These are phyloP conservation scores for Margaritifera margaritifera DNA, from an alignment of 2,888 invertebrate species.

Conservation along the genomic window DNA sequence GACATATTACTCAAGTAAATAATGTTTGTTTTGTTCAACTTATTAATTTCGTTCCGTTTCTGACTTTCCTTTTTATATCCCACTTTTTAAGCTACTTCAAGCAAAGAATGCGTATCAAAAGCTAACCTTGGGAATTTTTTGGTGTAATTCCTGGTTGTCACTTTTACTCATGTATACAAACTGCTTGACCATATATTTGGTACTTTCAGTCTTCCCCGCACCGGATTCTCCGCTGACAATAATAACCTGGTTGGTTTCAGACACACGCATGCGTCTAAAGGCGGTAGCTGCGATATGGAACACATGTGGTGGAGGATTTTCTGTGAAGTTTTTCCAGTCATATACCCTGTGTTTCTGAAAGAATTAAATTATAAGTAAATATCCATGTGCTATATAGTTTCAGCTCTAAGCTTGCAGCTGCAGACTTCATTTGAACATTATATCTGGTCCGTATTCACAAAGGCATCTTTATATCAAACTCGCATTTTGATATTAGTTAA, in stretches of 20 bases:
- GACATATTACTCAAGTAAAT: no score
- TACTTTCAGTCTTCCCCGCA: slow-evolving; percentile 62
- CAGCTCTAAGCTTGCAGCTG: no score
- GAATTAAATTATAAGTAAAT: not conserved
- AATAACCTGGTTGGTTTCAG: slow-evolving; percentile 19
- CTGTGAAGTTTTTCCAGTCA: slow-evolving; percentile 17
- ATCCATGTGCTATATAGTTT: no score
- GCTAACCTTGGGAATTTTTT: slow-evolving; percentile 18
- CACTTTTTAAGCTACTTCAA: no score
- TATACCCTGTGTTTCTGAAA: slow-evolving; percentile 23
- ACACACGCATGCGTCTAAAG: slow-evolving; percentile 20
- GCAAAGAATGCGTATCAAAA: no score
- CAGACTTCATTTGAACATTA: no score
- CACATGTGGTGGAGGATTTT: slow-evolving; percentile 17
- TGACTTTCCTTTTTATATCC: no score
- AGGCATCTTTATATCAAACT: no score
- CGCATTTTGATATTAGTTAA: no score
- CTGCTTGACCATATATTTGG: slow-evolving; percentile 28
- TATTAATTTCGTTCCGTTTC: no score
- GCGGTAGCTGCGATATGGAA: slow-evolving; percentile 22
- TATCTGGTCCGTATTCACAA: no score
- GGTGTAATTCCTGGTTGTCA: slow-evolving; percentile 13
- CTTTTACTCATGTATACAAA: slow-evolving; percentile 25
- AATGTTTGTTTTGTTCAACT: no score
- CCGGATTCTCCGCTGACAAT: slow-evolving; percentile 36